Base-by-base conservation (phyloP, 2,113 vertebrate genomes). In the Tupaia chinensis region DNA sequence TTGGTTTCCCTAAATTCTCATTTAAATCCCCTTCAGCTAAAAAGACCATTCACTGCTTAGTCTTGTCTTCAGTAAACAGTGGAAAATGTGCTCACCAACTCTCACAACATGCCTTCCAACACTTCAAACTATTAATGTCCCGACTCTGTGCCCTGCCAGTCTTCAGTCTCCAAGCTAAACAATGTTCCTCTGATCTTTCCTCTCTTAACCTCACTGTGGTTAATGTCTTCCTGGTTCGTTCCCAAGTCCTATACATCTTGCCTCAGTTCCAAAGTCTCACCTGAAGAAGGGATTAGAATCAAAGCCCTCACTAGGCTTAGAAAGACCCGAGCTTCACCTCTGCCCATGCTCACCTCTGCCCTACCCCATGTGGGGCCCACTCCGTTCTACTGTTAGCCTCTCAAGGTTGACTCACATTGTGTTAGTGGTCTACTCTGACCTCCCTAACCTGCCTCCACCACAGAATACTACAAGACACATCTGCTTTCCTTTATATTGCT, bases 41-140 rank as follows among this genome's bases (percentile, higher is more conserved):
- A 61, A 74, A 82, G 32, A 16, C 9, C 5, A 19, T 25, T 95
- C 63, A 6, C 23, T 54, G 22, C 87, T 91, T 73, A 54, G 72
- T 74, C 66, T 87, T 66, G 17, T 66, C 1, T 65, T 89, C 1
- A n/a, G 44, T 29, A 14, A 80, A 94, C 8, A 77, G 19, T 79
- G 74, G 82, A 87, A 96, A 70, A 91, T 76, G n/a, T 92, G 63
- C 53, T 83, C 19, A 15, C 70, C 22, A 20, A 44, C 63, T 53
- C 69, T 87, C 65, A 58, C 66, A 53, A 69, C 7, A 65, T 5
- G 2, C 53, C 87, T 77, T 83, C 53, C 54, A 3, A 70, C 15
- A 27, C 34, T 84, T 53, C 56, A 70, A 93, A 78, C 17, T 54
- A 77, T 16, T 54, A 20, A 25, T 9, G 20, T 54, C 27, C 86